These are phyloP conservation scores for Masticophis lateralis DNA, from an alignment of 2,797 vertebrate species.

Conservation along the genomic window DNA sequence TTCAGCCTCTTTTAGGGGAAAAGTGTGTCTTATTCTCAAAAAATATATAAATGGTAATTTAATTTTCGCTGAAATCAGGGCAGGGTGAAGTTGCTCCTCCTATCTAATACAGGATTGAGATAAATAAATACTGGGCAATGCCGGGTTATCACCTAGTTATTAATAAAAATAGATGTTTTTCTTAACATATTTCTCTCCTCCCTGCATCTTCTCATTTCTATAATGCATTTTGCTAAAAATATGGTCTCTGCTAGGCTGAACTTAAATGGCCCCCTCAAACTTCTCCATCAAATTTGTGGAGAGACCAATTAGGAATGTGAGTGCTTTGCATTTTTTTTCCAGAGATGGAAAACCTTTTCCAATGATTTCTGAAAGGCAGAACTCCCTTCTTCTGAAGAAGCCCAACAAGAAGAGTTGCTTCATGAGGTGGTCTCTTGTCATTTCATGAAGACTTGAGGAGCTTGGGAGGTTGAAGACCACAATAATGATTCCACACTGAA, in stretches of 20 bases:
- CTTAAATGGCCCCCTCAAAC: not conserved
- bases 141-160: not conserved
- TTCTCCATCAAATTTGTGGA: not conserved
- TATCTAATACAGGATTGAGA: no score
- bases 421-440: not conserved
- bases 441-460: not conserved
- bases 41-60: no score
- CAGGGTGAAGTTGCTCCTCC: no score
- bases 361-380: not conserved
- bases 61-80: no score
- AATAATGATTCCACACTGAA: not conserved
- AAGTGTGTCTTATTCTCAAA: no score
- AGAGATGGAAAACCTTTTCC: not conserved
- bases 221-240: not conserved
- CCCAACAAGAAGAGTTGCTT: not conserved
- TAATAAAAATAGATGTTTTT: not conserved
- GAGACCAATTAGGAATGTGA: not conserved
- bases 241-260: not conserved
- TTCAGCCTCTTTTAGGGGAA: no score
- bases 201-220: not conserved
- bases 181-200: not conserved
- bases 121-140: no score
- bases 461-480: not conserved
- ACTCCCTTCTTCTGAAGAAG: not conserved
- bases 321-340: not conserved